These are phyloP conservation scores for Melanocharis versteri DNA, from an alignment of 2,113 vertebrate genomes.

Conservation along the genomic window DNA sequence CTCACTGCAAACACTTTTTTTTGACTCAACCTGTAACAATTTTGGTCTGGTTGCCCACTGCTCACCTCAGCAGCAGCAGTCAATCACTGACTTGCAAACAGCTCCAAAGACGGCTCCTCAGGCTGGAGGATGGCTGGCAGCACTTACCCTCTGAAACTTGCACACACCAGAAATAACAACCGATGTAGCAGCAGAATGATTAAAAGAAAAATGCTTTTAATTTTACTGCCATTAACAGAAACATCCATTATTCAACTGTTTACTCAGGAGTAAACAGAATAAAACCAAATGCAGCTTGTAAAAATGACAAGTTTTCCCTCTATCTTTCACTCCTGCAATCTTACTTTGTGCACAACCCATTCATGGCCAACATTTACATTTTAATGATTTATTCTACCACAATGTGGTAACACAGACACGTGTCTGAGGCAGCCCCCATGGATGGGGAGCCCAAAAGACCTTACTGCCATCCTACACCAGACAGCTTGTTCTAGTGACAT, in stretches of 20 bases:
- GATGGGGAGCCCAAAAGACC: background rate
- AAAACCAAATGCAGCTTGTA: background rate
- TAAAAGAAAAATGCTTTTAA: conserved; percentile 15
- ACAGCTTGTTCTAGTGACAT: background rate
- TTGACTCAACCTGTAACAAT: background rate
- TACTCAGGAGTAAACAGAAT: background rate
- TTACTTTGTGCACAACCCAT: background rate
- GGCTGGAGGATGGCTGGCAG: background rate
- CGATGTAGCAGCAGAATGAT: background rate
- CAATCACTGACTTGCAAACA: background rate
- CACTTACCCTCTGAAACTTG: background rate
- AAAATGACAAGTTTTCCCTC: conserved; percentile 2
- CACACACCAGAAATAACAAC: background rate
- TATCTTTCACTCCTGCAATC: background rate
- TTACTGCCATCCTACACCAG: background rate
- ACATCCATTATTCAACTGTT: background rate
- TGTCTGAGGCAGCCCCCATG: background rate
- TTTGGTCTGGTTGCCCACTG: background rate
- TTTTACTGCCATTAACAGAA: conserved; percentile 10
- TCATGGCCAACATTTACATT: background rate
- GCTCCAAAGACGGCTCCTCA: background rate
- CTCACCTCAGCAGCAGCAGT: rapidly evolving
- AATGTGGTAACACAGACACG: background rate
- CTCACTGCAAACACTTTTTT: background rate
- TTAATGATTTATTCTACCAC: background rate